Evolutionary conservation across 2,113 vertebrate genomes (phyloP).

Genomic region (Bubo scandiacus): DNA sequence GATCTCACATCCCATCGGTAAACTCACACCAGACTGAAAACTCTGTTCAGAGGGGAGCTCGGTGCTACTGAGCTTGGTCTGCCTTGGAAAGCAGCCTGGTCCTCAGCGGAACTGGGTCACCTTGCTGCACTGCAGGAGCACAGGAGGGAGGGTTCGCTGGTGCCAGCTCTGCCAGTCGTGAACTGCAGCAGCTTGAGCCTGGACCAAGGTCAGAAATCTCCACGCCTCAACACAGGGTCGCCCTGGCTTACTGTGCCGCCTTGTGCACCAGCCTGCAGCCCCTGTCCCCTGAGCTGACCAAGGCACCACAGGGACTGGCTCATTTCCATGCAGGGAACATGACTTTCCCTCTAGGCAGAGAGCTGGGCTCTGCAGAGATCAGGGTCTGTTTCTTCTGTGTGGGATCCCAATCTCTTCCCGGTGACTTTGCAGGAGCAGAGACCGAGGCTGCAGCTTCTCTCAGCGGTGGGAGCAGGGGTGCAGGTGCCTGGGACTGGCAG

Average conservation of each 20-base stretch:
- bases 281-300: neutral
- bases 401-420: neutral
- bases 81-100: rapidly evolving
- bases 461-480: rapidly evolving
- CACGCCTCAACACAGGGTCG: rapidly evolving
- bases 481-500: neutral
- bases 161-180: neutral
- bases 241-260: neutral
- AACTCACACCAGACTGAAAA: rapidly evolving
- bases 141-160: rapidly evolving
- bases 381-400: neutral
- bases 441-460: neutral
- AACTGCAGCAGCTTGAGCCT: neutral
- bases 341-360: neutral
- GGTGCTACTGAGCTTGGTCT: neutral
- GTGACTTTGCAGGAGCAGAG: neutral
- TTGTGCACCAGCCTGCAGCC: neutral
- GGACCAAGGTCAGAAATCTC: neutral
- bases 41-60: neutral
- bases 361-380: neutral
- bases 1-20: rapidly evolving
- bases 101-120: neutral
- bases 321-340: neutral
- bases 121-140: neutral
- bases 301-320: neutral